Conservation (phyloP, 2,797 vertebrate genomes). For the Anas bahamensis region DNA sequence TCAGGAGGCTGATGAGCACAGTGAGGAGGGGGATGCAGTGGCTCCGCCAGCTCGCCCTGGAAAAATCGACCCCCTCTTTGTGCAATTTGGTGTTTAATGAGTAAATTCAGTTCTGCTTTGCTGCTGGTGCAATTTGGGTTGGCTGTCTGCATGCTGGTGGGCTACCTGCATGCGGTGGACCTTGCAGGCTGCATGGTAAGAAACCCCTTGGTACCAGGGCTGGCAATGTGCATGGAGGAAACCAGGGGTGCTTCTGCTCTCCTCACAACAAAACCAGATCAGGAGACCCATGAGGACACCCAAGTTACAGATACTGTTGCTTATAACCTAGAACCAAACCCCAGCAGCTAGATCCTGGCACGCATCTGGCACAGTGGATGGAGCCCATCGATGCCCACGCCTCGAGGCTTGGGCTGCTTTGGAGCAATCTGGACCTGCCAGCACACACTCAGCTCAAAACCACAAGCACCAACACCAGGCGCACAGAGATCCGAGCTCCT, state of each 20-base stretch:
- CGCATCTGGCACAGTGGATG: not conserved
- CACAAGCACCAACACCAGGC: not conserved
- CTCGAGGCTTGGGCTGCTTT: not conserved
- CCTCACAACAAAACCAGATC: not conserved
- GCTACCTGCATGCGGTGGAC: not conserved
- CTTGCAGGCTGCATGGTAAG: rapidly evolving
- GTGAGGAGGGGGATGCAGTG: not conserved
- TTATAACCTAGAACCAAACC: not conserved
- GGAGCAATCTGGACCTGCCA: not conserved
- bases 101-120: conserved; percentile 12
- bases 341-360: not conserved
- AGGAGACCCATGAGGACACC: not conserved
- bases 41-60: not conserved
- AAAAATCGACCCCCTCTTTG: not conserved
- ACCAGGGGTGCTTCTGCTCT: not conserved
- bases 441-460: not conserved
- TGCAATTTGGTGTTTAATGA: not conserved
- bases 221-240: not conserved
- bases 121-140: not conserved
- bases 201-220: not conserved
- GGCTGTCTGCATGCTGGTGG: not conserved
- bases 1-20: rapidly evolving
- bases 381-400: not conserved
- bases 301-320: not conserved
- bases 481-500: not conserved